Evolutionary conservation across 2,888 invertebrate species (phyloP).

Genomic region (Tetropium fuscum): DNA sequence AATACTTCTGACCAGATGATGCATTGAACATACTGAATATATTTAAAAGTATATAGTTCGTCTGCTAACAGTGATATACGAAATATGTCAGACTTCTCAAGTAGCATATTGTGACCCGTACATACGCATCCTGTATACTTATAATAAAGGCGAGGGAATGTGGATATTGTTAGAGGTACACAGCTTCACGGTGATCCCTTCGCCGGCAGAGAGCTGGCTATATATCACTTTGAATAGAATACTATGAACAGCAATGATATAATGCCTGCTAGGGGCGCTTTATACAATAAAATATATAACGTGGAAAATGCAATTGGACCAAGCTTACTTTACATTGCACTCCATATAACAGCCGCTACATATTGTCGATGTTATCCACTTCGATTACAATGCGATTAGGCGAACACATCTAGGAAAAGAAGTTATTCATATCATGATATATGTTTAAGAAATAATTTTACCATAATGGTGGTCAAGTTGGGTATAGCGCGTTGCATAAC

Average conservation of each 20-base stretch:
- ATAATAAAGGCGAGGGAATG: constrained; percentile 32
- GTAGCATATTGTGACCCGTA: constrained; percentile 23
- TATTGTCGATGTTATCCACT: too few species aligned
- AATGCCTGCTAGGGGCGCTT: constrained; percentile 52
- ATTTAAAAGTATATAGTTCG: constrained; percentile 8
- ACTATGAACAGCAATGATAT: constrained; percentile 56
- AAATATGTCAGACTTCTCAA: constrained; percentile 12
- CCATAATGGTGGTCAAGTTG: too few species aligned
- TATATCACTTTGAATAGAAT: constrained; percentile 58
- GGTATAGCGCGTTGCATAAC: too few species aligned
- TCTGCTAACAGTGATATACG: constrained; percentile 1
- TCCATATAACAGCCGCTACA: neutral
- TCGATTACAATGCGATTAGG: too few species aligned
- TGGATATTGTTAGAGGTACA: constrained; percentile 36
- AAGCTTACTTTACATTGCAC: constrained; percentile 9
- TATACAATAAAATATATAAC: constrained; percentile 52
- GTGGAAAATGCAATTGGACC: constrained; percentile 8
- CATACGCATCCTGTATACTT: constrained; percentile 27
- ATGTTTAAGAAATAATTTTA: too few species aligned
- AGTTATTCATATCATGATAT: too few species aligned
- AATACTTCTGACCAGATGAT: too few species aligned
- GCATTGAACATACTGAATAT: too few species aligned
- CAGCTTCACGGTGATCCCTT: constrained; percentile 36
- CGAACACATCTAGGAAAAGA: too few species aligned
- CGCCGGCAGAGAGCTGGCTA: constrained; percentile 40